Evolutionary conservation across 2,797 vertebrate species (phyloP), one percentile per base, ranked within the genome.

Genomic region (Champsocephalus esox): DNA sequence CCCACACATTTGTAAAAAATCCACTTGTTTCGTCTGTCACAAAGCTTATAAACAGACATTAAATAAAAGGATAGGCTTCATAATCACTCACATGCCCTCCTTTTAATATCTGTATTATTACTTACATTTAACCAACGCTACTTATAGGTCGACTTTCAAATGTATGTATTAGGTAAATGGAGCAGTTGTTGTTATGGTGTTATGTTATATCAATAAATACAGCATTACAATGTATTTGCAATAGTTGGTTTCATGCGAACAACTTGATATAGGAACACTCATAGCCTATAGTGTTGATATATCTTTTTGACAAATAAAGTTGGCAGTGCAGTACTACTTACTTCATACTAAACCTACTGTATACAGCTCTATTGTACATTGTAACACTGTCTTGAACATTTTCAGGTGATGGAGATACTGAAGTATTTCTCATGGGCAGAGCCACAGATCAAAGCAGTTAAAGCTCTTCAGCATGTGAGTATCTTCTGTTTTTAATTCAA

Each of bases 391-490:
- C 7, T 71, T 78, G 12, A 59, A 64, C 28, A 56, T 92, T 50
- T 93, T 70, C 91, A 99, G 98, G 97, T 99, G 83, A 97, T 97
- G 83, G 98, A 99, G 79, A 96, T 99, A 81, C 88, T 99, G 83
- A 98, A 98, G 82, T 99, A 99, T 77, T 99, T 99, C 89, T 99
- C 98, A 46, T 99, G 98, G 97, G 98, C 98, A 61, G 98, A 99
- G 65, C 97, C 97, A 65, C 98, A 99, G 87, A 94, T 99, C 73
- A 99, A 99, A 90, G 98, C 98, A 50, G 97, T 99, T 81, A 99
- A 98, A 93, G 98, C 98, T 66, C 93, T 99, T 79, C 98, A 99
- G 70, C 96, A 99, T 89, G 98, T 99, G 91, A 97, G 97, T 96
- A 63, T 60, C 2, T 14, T 0, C 1, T 13, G 19, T 7, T 68